Evolutionary conservation across 2,888 invertebrate genomes (phyloP).

Genomic region (Sinhomidia bicolor): DNA sequence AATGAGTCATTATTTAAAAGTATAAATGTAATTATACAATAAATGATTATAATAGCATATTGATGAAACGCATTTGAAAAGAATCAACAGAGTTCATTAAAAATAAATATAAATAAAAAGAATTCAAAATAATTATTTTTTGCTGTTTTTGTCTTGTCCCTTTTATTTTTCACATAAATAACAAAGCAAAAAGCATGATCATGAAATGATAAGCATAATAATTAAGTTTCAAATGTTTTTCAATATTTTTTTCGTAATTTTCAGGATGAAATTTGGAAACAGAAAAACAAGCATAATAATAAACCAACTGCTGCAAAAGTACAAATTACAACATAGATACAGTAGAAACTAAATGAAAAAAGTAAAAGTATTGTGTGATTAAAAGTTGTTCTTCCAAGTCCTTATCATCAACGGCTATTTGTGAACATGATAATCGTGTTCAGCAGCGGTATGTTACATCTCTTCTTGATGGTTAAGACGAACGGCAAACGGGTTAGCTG

Average conservation of each 20-base stretch:
- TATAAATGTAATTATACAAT: neutral
- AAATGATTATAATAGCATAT: conserved; percentile 26
- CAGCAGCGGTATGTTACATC: too few relatives aligned
- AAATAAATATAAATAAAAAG: conserved; percentile 19
- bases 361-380: conserved; percentile 35
- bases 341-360: conserved; percentile 52
- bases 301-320: conserved; percentile 14
- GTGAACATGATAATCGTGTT: conserved; percentile 1
- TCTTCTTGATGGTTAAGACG: neutral
- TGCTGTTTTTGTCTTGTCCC: neutral
- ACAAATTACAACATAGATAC: conserved; percentile 33
- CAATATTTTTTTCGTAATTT: neutral
- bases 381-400: neutral
- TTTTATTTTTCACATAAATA: conserved; percentile 57
- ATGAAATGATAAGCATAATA: conserved; percentile 17
- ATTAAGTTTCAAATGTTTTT: neutral
- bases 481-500: neutral
- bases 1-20: conserved; percentile 48
- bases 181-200: conserved; percentile 41
- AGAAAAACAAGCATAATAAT: neutral
- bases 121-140: conserved; percentile 30
- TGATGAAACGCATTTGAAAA: conserved; percentile 53
- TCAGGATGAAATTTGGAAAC: neutral
- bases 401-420: neutral
- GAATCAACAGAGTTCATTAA: conserved; percentile 47